A percentile compares a stretch with the other conserved stretches of the same genome.
phyloP scores from a whole-genome alignment of 2,888 invertebrate genomes.

The Erebia ligea region DNA sequence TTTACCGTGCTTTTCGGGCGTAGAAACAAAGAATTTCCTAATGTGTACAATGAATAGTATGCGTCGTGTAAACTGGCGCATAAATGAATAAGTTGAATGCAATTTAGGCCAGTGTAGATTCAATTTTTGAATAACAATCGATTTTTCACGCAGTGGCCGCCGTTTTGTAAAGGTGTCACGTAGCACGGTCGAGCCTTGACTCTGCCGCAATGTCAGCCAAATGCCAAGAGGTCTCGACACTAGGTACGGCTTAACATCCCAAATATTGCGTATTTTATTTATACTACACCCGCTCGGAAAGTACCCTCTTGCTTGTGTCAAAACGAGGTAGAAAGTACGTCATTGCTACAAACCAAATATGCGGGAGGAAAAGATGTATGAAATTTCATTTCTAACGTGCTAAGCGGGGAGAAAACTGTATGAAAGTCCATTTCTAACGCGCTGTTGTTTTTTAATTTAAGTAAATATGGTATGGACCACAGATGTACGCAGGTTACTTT shows the following conservation, averaged over 20 bases:
- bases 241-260: slow-evolving; percentile 29
- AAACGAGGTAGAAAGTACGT: too few species aligned
- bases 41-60: slow-evolving; percentile 30
- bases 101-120: slow-evolving; percentile 34
- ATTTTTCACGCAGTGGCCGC: slow-evolving; percentile 37
- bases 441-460: too few species aligned
- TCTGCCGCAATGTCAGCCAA: slow-evolving; percentile 56
- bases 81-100: slow-evolving; percentile 39
- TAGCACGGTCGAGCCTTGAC: slow-evolving; percentile 53
- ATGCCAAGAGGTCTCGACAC: slow-evolving; percentile 49
- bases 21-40: slow-evolving; percentile 30
- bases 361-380: too few species aligned
- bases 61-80: slow-evolving; percentile 31
- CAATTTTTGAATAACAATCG: slow-evolving; percentile 42
- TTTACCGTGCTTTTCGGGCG: slow-evolving; percentile 29
- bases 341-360: too few species aligned
- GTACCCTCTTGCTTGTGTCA: too few species aligned
- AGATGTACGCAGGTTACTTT: too few species aligned
- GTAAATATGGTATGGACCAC: too few species aligned
- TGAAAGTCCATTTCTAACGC: too few species aligned
- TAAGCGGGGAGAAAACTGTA: too few species aligned
- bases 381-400: too few species aligned
- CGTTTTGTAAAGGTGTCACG: slow-evolving; percentile 53
- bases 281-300: too few species aligned
- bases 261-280: slow-evolving; percentile 33